Evolutionary conservation across 53 echinoderm and acorn worm species (phyloP).

Genomic region (Hippasteria phrygiana): DNA sequence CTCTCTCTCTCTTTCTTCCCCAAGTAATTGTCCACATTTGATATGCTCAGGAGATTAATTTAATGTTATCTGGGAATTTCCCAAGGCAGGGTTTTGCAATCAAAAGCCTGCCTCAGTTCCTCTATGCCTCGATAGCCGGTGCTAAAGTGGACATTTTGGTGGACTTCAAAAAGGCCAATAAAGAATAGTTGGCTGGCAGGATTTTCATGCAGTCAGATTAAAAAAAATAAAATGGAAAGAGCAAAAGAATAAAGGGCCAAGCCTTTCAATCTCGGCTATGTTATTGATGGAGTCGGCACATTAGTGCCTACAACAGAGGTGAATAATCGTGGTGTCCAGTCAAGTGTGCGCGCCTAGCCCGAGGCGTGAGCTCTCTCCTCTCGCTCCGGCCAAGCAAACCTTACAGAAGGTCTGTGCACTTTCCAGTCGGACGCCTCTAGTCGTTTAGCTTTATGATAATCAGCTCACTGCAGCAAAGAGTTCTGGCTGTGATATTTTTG

Average conservation of each 20-base stretch:
- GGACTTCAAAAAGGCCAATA: neutral
- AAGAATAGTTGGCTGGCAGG: neutral
- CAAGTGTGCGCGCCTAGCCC: neutral
- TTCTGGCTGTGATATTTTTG: neutral
- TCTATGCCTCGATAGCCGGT: neutral
- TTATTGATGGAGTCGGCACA: too few relatives aligned
- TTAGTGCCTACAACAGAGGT: neutral
- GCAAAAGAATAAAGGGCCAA: neutral
- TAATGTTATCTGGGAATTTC: neutral
- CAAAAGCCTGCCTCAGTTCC: neutral
- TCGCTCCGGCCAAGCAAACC: neutral
- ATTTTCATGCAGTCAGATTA: neutral
- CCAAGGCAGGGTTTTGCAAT: neutral
- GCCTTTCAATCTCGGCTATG: neutral
- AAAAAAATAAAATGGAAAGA: neutral
- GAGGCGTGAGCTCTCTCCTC: neutral
- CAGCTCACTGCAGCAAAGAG: neutral
- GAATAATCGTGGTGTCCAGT: neutral
- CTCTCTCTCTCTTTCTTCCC: neutral
- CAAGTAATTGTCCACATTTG: neutral
- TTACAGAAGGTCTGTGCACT: neutral
- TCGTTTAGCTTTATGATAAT: slow-evolving; percentile 22
- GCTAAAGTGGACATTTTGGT: neutral
- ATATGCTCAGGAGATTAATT: neutral
- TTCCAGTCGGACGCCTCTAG: neutral